Conservation (phyloP, 2,797 vertebrate species). For the Eulemur rubriventer region DNA sequence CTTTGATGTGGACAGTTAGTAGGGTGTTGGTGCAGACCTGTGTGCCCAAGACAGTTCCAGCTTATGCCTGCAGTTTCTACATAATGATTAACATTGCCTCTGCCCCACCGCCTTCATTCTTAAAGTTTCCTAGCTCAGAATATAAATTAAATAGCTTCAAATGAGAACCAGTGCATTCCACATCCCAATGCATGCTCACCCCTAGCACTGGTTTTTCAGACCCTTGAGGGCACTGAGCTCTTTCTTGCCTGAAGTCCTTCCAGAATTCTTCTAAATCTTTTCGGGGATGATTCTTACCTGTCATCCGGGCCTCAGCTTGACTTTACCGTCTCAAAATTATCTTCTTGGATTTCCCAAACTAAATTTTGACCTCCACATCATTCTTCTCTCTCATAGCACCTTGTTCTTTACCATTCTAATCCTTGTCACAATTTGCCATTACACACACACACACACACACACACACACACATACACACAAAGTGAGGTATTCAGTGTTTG, state of each 20-base stretch:
- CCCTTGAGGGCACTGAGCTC: neutral
- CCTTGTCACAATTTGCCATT: neutral
- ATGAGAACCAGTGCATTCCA: neutral
- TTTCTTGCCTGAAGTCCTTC: neutral
- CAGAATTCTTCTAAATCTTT: neutral
- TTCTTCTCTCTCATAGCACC: neutral
- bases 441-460: neutral
- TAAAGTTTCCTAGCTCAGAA: neutral
- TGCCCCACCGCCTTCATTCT: neutral
- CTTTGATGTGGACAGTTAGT: neutral
- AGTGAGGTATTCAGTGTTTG: neutral
- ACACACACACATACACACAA: neutral
- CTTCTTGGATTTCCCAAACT: neutral
- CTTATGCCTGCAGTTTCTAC: neutral
- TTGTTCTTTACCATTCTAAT: neutral
- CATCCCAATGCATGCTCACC: neutral
- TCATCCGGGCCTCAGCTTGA: neutral
- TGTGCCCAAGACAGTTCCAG: neutral
- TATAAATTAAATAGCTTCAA: neutral
- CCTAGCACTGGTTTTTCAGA: neutral
- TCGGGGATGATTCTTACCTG: neutral
- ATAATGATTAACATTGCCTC: neutral
- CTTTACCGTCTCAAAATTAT: neutral
- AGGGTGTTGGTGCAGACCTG: neutral
- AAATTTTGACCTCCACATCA: neutral